Base-by-base conservation (phyloP, 2,797 vertebrate species). In the Coccyzus lansbergi region DNA sequence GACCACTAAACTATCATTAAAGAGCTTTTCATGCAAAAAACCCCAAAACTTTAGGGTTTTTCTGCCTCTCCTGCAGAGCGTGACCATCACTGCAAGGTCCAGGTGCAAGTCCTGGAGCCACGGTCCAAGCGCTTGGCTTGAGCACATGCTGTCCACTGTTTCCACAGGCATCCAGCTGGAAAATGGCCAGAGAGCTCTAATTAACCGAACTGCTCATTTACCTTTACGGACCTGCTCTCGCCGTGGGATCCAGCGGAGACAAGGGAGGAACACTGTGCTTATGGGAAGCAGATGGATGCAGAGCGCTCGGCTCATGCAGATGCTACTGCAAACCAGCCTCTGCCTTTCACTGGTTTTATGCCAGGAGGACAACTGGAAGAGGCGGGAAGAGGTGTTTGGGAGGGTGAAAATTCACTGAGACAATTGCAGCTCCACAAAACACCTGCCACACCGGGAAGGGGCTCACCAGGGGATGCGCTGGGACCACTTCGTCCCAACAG, bases 141-240 rank as follows among this genome's bases (percentile, higher is more conserved):
- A 81, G 92, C 49, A 83, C 53, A 46, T 72, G 29, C 40, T 17
- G 4, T 55, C 16, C 72, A 36, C 60, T 69, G 74, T 51, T 82
- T 84, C 77, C 75, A 62, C 6, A 10, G 36, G 31, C 17, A 74
- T 40, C 75, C 86, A 79, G 67, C 78, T 94, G 78, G 83, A 74
- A 82, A 79, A 90, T 34, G 51, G 86, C 86, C 90, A 88, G 81
- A 62, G 75, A 79, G 63, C 83, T 91, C 75, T 91, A 88, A 93
- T 94, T 88, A 84, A 90, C 31, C 78, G 58, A 94, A 77, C 12
- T 8, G 9, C 64, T 90, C 56, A 0, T 83, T 84, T 81, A 63
- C 38, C 58, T 52, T 28, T 7, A 40, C 10, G 5, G 69, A 88
- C 59, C 17, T 0, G 4, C 83, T 82, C 13, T 55, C 48, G 65